Base-by-base conservation (phyloP, 2,888 invertebrate genomes). In the Morpho deidamia region DNA sequence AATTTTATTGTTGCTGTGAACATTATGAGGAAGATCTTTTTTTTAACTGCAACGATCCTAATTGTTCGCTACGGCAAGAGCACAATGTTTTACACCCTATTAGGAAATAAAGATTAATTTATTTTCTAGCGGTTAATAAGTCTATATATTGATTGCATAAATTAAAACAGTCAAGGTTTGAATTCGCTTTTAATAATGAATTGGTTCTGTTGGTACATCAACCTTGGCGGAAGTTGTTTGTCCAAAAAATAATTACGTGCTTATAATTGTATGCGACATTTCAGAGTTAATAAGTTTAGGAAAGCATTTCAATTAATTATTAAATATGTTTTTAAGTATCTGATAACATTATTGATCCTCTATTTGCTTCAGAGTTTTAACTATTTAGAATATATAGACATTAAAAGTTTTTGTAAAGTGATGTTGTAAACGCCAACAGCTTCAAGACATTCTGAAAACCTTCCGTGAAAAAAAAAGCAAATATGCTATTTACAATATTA, bases 141-240 rank as follows among this genome's bases (percentile, higher is more conserved):
- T 46, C 45, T 46, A 46, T 37, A 38, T 46, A 46, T 4, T 38
- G 14, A 46, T 37, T 46, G 45, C 45, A 46, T 46, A 44, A 44
- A 46, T 46, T 46, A 46, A 46, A 38, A 46, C 35, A 46, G 38
- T 46, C 45, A 46, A 38, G 38, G 45, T 10, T 11, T 12, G 33
- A 35, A 34, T 44, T 11, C 45, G 9, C 12, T 45, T 45, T 37
- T 44, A 11, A 34, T 44, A 34, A 11, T 44, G 44, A 44, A 44
- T n/a, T 9, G 35, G 45, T 45, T 45, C 35, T 45, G 45, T 45
- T 44, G 11, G 45, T 35, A 11, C 44, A 44, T 44, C 34, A 33
- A 44, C 34, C 44, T 34, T 44, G 23, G 34, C 11, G 7, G 11
- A 9, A 11, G n/a, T 11, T 11, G 33, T 10, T 8, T 33, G 23